Base-by-base conservation (phyloP, 2,888 invertebrate species). In the Acleris holmiana region DNA sequence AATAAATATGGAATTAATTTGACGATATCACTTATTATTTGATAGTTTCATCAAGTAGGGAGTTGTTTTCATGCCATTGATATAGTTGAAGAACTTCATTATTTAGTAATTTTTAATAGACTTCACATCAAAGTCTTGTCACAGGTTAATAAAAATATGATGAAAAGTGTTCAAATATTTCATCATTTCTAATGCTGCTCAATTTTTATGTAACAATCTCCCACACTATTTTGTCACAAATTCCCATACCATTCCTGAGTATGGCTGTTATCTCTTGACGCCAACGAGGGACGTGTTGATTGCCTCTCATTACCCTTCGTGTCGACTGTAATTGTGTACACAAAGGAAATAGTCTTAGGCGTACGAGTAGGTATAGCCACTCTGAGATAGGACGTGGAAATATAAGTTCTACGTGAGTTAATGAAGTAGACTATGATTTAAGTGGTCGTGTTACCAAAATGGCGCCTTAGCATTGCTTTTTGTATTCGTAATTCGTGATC, bases 271-370 rank as follows among this genome's bases (percentile, higher is more conserved):
- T 64, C 49, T 35, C 6, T 8, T 59, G 59, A 65, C 65, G 60
- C 60, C 60, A 65, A 53, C 63, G 47, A 35, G 41, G 51, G 57
- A 56, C 55, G 55, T 62, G 61, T 62, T 55, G 55, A 62, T 58
- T 53, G 58, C 60, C 55, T 60, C 65, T 55, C 55, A 65, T 65
- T 65, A 65, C 59, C 54, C 54, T 35, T 44, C 65, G 35, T 60
- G 65, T 65, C 55, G 50, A 49, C 48, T 55, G 60, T 65, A 65
- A 65, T 65, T 65, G 65, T 65, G 59, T 60, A 65, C 46, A 65
- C 65, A 65, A 65, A 55, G 60, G 65, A 54, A 60, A 60, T 55
- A 46, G 55, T 65, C 23, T 65, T 55, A 65, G 29, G 35, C 56
- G 21, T 41, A n/a, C n/a, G n/a, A n/a, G n/a, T n/a, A 23, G 46